Evolutionary conservation across 2,888 invertebrate species (phyloP).

Genomic region (Siphonodentalium dalli): DNA sequence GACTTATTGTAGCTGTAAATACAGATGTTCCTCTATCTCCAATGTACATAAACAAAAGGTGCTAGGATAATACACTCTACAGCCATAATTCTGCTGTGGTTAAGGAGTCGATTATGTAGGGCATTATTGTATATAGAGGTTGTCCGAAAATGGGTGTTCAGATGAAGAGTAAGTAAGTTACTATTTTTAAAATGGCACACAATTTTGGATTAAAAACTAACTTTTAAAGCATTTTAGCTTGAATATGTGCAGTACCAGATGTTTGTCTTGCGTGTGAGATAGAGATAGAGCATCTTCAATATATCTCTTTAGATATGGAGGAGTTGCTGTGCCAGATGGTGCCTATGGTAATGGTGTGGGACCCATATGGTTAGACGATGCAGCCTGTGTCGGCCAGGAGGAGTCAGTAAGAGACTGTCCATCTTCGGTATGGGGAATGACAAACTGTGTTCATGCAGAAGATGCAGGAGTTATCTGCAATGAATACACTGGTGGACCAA

Average conservation of each 20-base stretch:
- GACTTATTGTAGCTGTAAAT: no score
- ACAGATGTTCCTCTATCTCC: no score
- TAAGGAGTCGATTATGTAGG: no score
- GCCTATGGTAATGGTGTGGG: conserved; percentile 27
- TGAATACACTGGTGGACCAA: not conserved
- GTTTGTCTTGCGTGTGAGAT: no score
- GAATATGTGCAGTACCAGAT: not conserved
- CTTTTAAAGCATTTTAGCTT: not conserved
- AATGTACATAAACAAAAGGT: no score
- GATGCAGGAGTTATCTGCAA: conserved; percentile 42
- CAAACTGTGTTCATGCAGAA: conserved; percentile 34
- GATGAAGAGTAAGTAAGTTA: no score
- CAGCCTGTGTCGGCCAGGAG: conserved; percentile 38
- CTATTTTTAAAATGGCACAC: no score
- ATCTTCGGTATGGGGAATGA: conserved; percentile 24
- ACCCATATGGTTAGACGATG: conserved; percentile 33
- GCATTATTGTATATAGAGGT: no score
- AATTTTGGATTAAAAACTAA: no score
- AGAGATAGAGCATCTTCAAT: not conserved
- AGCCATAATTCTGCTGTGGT: no score
- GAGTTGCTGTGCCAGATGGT: conserved; percentile 20
- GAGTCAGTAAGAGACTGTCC: conserved; percentile 27
- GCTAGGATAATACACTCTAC: no score
- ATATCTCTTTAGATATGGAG: conserved; percentile 21
- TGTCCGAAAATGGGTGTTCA: no score